Percentiles rank a stretch among this genome's conserved stretches.
Conservation (phyloP, 2,113 vertebrate genomes). For the Irena cyanogastra region DNA sequence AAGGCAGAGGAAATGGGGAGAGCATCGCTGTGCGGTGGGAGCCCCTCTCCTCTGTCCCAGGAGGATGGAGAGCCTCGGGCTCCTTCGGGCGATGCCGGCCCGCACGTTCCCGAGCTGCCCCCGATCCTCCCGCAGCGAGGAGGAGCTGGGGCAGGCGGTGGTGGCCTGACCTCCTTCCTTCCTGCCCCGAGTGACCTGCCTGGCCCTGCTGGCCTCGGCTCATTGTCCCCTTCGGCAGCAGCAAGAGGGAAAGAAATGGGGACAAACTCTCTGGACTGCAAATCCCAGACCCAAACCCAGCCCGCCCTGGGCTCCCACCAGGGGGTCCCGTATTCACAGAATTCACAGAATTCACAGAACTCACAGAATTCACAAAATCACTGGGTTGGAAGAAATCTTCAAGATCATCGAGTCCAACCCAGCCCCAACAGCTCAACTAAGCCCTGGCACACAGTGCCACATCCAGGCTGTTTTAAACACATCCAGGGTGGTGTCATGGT, state of each 20-base stretch:
- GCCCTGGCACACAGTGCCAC: too few species aligned
- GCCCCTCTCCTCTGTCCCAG: background rate
- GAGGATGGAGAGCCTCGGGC: background rate
- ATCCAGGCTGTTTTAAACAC: too few species aligned
- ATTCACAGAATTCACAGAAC: too few species aligned
- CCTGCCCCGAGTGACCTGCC: background rate
- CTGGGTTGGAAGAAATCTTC: too few species aligned
- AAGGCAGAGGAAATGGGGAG: background rate
- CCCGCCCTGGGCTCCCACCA: accelerated
- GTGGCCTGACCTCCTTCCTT: background rate
- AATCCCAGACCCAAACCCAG: background rate
- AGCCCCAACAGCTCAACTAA: too few species aligned
- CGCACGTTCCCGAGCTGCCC: background rate
- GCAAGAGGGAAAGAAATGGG: background rate
- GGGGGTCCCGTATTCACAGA: too few species aligned
- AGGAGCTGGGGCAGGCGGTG: background rate
- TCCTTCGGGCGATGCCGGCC: background rate
- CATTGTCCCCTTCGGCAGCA: background rate
- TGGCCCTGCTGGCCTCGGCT: background rate
- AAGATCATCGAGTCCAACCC: too few species aligned
- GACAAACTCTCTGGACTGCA: background rate
- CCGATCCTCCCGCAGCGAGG: background rate
- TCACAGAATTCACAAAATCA: too few species aligned
- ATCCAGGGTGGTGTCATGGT: too few species aligned
- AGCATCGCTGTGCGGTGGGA: accelerated